These are phyloP conservation scores for Macheiramphus alcinus DNA, from an alignment of 2,113 vertebrate genomes.

Conservation along the genomic window DNA sequence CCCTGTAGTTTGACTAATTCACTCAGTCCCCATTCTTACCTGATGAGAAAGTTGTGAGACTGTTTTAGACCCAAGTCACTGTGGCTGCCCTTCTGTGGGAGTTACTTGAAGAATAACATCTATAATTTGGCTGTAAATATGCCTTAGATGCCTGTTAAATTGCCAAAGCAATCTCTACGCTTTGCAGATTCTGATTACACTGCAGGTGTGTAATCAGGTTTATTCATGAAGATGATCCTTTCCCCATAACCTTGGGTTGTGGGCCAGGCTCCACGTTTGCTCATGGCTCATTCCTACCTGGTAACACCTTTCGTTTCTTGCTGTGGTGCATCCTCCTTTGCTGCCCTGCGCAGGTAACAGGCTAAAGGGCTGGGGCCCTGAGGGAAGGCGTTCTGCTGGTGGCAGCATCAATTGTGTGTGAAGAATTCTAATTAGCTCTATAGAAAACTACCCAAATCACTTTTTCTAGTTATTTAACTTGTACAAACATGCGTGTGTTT, in stretches of 20 bases:
- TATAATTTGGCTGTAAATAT: background rate
- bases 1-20: background rate
- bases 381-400: rapidly evolving
- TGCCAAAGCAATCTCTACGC: background rate
- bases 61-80: background rate
- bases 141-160: background rate
- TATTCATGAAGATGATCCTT: too few species aligned
- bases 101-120: background rate
- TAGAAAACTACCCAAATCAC: rapidly evolving
- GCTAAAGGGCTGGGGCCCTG: background rate
- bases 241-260: rapidly evolving
- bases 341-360: background rate
- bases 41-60: background rate
- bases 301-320: rapidly evolving
- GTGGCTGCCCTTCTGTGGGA: background rate
- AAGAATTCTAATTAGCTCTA: background rate
- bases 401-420: too few species aligned
- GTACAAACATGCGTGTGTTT: rapidly evolving
- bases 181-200: background rate
- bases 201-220: background rate
- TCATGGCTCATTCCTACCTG: rapidly evolving
- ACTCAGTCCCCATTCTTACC: rapidly evolving
- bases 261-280: background rate
- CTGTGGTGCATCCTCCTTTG: rapidly evolving
- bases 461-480: background rate